These are phyloP conservation scores for Brachystomella parvula DNA, from an alignment of 1,140 invertebrate species.

Conservation along the genomic window DNA sequence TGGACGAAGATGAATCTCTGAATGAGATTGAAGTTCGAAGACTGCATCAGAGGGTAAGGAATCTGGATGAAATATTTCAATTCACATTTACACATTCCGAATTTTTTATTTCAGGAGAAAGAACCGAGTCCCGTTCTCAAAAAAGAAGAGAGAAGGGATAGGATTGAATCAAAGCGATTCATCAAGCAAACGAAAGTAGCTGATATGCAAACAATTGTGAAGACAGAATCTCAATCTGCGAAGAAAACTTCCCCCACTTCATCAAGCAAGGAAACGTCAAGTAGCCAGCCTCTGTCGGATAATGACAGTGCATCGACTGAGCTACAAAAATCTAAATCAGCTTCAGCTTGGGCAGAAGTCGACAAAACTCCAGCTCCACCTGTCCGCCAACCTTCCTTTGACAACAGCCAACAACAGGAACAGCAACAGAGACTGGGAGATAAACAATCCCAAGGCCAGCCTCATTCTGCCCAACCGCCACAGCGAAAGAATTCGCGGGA, in stretches of 20 bases:
- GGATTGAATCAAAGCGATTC: background rate
- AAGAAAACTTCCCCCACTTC: conserved; percentile 12
- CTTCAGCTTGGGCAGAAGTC: conserved; percentile 23
- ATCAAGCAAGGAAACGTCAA: background rate
- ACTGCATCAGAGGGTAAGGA: background rate
- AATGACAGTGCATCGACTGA: conserved; percentile 16
- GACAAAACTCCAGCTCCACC: background rate
- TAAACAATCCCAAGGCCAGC: background rate
- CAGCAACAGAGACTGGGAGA: background rate
- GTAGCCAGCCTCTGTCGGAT: too few relatives aligned
- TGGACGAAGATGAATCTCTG: conserved; percentile 30
- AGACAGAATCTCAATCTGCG: background rate
- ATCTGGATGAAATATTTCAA: background rate
- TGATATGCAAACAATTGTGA: background rate
- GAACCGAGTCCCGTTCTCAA: conserved; percentile 17
- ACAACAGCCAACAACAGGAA: background rate
- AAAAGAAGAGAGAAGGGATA: background rate
- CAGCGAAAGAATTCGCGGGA: background rate
- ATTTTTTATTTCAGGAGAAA: conserved; percentile 13
- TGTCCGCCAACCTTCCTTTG: background rate
- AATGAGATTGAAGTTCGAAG: background rate
- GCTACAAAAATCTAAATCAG: conserved; percentile 9
- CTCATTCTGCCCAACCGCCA: too few relatives aligned
- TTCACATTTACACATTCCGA: background rate
- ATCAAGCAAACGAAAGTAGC: conserved; percentile 7